These are phyloP conservation scores for Dexiosoma caninum DNA, from an alignment of 2,888 invertebrate species.

Conservation along the genomic window DNA sequence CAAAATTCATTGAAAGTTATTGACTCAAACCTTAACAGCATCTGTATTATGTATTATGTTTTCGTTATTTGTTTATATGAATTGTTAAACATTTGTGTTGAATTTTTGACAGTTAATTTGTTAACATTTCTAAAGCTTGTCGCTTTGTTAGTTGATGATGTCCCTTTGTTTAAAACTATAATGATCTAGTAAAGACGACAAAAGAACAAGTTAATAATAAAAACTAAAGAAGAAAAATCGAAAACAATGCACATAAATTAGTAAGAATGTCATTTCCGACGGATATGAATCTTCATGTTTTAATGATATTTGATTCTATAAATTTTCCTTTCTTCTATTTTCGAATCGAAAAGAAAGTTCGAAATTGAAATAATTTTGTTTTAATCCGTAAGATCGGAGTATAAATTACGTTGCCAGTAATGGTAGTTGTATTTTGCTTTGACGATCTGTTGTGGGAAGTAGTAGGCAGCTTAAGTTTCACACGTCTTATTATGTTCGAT, in stretches of 20 bases:
- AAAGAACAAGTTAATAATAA: conserved; percentile 13
- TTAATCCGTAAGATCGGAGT: neutral
- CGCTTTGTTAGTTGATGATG: conserved; percentile 57
- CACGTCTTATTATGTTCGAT: conserved; percentile 30
- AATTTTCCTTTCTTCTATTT: conserved; percentile 10
- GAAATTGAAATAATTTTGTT: neutral
- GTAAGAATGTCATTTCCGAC: conserved; percentile 43
- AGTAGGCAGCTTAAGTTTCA: conserved; percentile 39
- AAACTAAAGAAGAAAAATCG: conserved; percentile 1
- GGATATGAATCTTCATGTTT: conserved; percentile 40
- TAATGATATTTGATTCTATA: neutral
- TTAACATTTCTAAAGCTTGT: conserved; percentile 62
- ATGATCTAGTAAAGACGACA: conserved; percentile 14
- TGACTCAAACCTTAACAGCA: conserved; percentile 22
- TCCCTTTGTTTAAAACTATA: conserved; percentile 39
- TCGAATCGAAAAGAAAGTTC: conserved; percentile 9
- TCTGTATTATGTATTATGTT: neutral
- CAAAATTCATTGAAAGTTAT: conserved; percentile 41
- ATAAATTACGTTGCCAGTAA: conserved; percentile 19
- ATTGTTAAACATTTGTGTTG: conserved; percentile 57
- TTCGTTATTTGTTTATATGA: conserved; percentile 11
- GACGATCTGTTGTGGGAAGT: neutral
- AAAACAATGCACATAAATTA: neutral
- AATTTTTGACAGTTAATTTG: conserved; percentile 65
- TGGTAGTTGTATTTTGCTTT: neutral